These are phyloP conservation scores for Hiodon tergisus DNA, from an alignment of 2,113 vertebrate genomes.

Conservation along the genomic window DNA sequence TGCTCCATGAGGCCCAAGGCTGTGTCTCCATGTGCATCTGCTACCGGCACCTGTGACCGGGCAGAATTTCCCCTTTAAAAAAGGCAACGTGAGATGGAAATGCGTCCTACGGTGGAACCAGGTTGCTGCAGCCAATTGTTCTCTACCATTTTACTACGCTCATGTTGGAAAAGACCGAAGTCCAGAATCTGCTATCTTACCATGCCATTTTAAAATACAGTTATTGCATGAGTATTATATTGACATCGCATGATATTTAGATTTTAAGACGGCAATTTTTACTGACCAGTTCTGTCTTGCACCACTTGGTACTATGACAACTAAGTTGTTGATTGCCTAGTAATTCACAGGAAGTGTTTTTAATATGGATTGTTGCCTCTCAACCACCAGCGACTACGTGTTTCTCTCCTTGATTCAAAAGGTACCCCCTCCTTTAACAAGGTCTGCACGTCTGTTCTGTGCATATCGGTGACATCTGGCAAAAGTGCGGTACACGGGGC, in stretches of 20 bases:
- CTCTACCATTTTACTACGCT: not conserved
- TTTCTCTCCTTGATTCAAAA: not conserved
- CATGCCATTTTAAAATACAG: slow-evolving; percentile 3
- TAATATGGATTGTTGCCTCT: not conserved
- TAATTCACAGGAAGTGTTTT: too few species aligned
- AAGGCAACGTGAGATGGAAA: not conserved
- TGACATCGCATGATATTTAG: too few species aligned
- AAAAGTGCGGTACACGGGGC: not conserved
- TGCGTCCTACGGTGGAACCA: not conserved
- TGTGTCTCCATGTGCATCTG: not conserved
- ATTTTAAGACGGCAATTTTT: not conserved
- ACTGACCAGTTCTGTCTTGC: not conserved
- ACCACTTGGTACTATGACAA: not conserved
- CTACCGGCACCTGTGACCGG: not conserved
- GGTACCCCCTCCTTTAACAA: not conserved
- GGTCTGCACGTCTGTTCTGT: not conserved
- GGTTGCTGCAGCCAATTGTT: not conserved
- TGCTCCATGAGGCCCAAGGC: not conserved
- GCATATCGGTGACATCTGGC: not conserved
- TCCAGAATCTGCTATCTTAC: not conserved
- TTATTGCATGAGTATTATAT: not conserved
- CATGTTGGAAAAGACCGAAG: not conserved
- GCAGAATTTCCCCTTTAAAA: slow-evolving; percentile 2
- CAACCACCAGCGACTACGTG: not conserved
- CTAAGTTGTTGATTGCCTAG: too few species aligned